phyloP scores from a whole-genome alignment of 2,113 vertebrate genomes.

The Hippocampus abdominalis region DNA sequence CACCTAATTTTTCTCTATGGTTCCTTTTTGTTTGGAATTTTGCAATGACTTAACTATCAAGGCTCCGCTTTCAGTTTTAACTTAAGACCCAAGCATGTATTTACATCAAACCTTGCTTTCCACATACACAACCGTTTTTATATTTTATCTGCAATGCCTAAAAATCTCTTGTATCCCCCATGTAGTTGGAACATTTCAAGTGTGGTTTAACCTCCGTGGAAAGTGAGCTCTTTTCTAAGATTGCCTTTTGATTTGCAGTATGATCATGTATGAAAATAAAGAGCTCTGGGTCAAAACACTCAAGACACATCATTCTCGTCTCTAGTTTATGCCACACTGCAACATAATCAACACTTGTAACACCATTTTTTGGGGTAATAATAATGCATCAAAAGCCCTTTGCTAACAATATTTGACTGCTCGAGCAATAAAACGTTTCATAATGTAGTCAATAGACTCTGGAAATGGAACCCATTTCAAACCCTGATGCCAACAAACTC shows the following conservation, averaged over 20 bases:
- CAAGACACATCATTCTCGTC: conserved; percentile 21
- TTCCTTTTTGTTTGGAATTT: conserved; percentile 19
- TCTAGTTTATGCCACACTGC: conserved; percentile 5
- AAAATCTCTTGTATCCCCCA: conserved; percentile 2
- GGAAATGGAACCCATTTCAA: background rate
- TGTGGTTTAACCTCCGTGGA: conserved; percentile 45
- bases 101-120: conserved; percentile 5
- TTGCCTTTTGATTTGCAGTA: conserved; percentile 49
- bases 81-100: conserved; percentile 4
- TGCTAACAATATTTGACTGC: background rate
- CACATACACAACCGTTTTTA: conserved; percentile 2
- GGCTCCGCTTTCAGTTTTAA: conserved; percentile 22
- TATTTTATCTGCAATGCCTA: conserved; percentile 18
- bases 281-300: conserved; percentile 35
- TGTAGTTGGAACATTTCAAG: conserved; percentile 21
- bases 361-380: background rate
- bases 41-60: conserved; percentile 18
- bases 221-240: conserved; percentile 38
- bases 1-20: conserved; percentile 17
- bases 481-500: background rate
- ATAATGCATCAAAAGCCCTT: background rate
- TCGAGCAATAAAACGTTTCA: background rate
- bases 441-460: background rate
- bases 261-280: conserved; percentile 55
- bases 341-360: background rate